A percentile compares a stretch with the other conserved stretches of the same genome.
Conservation (phyloP, 2,113 vertebrate species). For the Theristicus caerulescens region DNA sequence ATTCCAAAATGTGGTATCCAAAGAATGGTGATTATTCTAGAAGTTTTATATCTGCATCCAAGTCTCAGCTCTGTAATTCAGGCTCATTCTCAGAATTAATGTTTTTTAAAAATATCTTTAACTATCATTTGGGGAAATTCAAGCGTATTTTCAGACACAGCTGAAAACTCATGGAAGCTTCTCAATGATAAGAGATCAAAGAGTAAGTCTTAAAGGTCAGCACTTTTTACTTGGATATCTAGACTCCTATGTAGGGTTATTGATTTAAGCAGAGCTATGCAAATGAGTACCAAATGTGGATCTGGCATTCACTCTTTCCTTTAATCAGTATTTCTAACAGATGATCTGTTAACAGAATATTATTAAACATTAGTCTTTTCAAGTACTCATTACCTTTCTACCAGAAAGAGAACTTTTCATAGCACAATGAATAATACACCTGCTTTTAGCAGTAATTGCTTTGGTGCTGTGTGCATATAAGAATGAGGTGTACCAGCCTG, state of each 20-base stretch:
- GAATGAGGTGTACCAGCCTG: not conserved
- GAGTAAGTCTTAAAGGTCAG: not conserved
- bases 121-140: not conserved
- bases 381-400: slow-evolving; percentile 37
- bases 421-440: not conserved
- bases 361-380: slow-evolving; percentile 48
- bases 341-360: slow-evolving; percentile 29
- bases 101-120: not conserved
- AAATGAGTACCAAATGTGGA: not conserved
- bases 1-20: not conserved
- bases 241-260: not conserved
- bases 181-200: not conserved
- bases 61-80: not conserved
- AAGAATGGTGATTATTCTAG: not conserved
- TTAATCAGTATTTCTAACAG: slow-evolving; percentile 10
- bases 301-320: not conserved
- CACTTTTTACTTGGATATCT: not conserved
- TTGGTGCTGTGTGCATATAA: not conserved
- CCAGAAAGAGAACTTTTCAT: slow-evolving; percentile 2
- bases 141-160: not conserved
- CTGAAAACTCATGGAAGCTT: not conserved
- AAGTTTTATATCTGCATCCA: not conserved
- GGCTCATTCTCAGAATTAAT: not conserved
- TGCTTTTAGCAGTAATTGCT: slow-evolving; percentile 51
- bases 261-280: not conserved